These are phyloP conservation scores for Pelmatolapia mariae DNA, from an alignment of 2,113 vertebrate species.

Conservation along the genomic window DNA sequence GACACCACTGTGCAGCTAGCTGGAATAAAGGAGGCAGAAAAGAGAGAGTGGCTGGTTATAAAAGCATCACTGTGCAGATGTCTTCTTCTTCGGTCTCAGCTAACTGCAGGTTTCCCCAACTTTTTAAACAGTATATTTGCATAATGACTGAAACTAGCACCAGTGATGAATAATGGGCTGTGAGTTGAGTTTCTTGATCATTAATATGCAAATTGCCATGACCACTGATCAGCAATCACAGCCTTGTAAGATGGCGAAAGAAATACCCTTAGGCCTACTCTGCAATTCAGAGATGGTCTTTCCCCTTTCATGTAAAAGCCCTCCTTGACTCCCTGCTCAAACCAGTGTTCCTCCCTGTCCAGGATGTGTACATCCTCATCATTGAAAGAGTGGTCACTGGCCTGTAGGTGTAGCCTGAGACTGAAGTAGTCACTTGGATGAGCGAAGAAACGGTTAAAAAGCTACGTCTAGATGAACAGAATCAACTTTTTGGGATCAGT, in stretches of 20 bases:
- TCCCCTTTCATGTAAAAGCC: neutral
- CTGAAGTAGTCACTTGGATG: neutral
- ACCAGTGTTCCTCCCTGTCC: neutral
- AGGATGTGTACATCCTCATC: rapidly evolving
- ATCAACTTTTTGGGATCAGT: neutral
- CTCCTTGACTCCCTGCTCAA: neutral
- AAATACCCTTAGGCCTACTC: neutral
- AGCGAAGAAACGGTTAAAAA: neutral
- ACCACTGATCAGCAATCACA: neutral
- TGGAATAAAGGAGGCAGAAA: neutral
- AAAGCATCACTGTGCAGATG: neutral
- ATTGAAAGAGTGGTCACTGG: neutral
- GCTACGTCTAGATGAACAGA: neutral
- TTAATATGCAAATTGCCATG: neutral
- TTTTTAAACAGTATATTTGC: neutral
- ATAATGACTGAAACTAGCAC: neutral
- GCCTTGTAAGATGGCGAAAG: neutral
- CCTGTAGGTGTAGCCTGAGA: neutral
- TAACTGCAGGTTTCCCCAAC: neutral
- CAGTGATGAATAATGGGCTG: neutral
- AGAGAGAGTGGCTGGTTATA: neutral
- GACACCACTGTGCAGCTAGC: neutral
- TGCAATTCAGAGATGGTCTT: neutral
- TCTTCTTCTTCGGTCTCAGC: neutral
- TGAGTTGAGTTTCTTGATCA: neutral